Evolutionary conservation across 2,113 vertebrate genomes (phyloP).

Genomic region (Petaurus breviceps): DNA sequence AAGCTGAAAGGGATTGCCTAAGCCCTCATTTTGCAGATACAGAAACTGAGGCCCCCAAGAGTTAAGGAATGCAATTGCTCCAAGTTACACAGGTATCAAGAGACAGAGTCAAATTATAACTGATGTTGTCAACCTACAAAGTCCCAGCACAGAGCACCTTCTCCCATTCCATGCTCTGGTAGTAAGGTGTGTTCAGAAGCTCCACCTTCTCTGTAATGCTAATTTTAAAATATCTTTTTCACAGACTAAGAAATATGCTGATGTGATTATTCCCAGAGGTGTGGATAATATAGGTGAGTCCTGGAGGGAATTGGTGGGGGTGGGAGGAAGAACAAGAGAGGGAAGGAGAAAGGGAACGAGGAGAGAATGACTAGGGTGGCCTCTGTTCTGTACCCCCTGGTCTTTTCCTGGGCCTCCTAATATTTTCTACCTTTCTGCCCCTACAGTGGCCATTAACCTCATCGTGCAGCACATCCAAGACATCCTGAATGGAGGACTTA

Average conservation of each 20-base stretch:
- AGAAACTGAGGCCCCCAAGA: background rate
- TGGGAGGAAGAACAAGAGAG: background rate
- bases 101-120: background rate
- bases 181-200: background rate
- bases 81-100: background rate
- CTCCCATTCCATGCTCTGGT: background rate
- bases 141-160: background rate
- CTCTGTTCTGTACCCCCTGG: background rate
- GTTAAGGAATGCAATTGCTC: background rate
- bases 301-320: rapidly evolving
- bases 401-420: background rate
- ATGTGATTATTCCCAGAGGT: constrained; percentile 97
- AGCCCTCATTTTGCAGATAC: background rate
- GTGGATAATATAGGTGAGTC: constrained; percentile 96
- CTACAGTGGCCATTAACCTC: constrained; percentile 97
- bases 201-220: background rate
- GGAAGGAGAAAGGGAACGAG: background rate
- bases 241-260: constrained; percentile 99
- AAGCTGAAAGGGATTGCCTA: background rate
- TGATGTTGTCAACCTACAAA: background rate
- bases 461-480: constrained; percentile 99
- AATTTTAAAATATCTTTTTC: constrained; percentile 44
- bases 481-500: constrained; percentile 94
- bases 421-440: background rate
- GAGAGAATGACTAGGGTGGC: background rate